These are phyloP conservation scores for Oreocharis arfaki DNA, from an alignment of 2,113 vertebrate genomes.

Conservation along the genomic window DNA sequence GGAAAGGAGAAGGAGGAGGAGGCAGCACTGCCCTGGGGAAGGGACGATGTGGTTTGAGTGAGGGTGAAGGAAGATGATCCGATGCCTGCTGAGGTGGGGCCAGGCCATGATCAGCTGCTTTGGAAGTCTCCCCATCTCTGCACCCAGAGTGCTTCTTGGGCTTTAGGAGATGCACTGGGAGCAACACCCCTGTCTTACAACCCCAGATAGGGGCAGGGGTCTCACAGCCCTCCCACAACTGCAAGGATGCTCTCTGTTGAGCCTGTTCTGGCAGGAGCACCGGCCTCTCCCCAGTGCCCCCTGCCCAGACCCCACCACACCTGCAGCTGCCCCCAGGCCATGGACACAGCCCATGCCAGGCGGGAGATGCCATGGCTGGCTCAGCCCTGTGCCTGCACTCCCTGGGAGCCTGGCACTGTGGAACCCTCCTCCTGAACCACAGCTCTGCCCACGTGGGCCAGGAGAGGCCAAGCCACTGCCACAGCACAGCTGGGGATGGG, in stretches of 20 bases:
- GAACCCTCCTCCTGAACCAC: neutral
- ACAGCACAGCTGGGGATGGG: accelerated
- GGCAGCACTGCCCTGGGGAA: neutral
- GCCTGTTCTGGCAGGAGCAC: neutral
- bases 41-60: neutral
- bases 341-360: neutral
- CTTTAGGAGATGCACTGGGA: neutral
- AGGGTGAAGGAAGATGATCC: neutral
- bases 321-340: neutral
- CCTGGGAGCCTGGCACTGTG: neutral
- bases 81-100: neutral
- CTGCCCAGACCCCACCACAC: neutral
- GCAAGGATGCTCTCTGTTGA: neutral
- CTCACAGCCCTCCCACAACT: neutral
- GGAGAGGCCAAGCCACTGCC: neutral
- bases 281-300: neutral
- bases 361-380: neutral
- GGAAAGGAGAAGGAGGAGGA: neutral
- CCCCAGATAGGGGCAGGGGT: neutral
- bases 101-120: neutral
- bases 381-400: neutral
- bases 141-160: neutral
- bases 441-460: neutral
- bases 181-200: neutral
- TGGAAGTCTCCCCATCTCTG: neutral